These are phyloP conservation scores for Copidosoma floridanum DNA, from an alignment of 1,140 invertebrate genomes.

Conservation along the genomic window DNA sequence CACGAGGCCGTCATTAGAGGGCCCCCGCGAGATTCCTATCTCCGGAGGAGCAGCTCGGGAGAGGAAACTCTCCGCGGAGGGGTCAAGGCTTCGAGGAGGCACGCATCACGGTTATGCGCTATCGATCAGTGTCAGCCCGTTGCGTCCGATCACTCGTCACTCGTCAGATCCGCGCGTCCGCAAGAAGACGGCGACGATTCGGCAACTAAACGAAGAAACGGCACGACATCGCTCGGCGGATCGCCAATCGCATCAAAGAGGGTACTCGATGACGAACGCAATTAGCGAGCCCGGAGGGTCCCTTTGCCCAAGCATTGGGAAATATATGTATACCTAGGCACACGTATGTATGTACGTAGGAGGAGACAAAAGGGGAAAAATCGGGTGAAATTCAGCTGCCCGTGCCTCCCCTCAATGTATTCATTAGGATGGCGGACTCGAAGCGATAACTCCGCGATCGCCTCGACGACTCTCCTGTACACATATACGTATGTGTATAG, in stretches of 20 bases:
- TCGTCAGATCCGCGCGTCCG: background rate
- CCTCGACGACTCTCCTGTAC: no score
- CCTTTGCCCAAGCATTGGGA: no score
- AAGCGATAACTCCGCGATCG: no score
- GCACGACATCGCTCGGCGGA: background rate
- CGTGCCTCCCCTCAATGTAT: no score
- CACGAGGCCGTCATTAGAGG: conserved; percentile 30
- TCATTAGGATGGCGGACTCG: no score
- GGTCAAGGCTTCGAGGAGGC: conserved; percentile 20
- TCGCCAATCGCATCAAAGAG: conserved; percentile 30
- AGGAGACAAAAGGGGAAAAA: background rate
- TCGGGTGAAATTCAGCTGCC: no score
- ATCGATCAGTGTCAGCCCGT: conserved; percentile 26
- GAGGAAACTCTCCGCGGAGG: no score
- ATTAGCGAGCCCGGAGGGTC: conserved; percentile 33
- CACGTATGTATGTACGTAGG: no score
- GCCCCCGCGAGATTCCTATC: conserved; percentile 32
- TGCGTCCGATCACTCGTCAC: conserved; percentile 23
- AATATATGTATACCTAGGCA: no score
- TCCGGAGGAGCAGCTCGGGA: conserved; percentile 18
- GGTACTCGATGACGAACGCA: conserved; percentile 30
- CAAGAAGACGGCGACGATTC: background rate
- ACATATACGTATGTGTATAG: no score
- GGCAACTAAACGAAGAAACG: background rate
- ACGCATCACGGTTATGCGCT: conserved; percentile 20